A percentile compares a stretch with the other conserved stretches of the same genome.
Conservation (phyloP, 2,888 invertebrate genomes). For the Anoplius nigerrimus region DNA sequence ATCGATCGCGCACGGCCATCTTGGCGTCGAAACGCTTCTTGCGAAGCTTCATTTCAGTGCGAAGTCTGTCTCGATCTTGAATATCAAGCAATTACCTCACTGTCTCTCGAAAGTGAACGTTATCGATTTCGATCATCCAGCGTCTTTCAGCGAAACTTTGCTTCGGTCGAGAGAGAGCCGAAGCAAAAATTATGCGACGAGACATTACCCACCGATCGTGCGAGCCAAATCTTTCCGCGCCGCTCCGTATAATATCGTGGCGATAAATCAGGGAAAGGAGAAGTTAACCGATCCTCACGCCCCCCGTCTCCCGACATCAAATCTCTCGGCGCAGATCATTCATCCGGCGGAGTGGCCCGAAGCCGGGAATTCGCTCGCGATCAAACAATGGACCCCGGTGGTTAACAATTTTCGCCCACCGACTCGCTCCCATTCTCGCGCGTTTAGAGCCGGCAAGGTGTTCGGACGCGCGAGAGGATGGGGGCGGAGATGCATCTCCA, state of each 20-base stretch:
- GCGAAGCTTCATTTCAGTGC: too few species aligned
- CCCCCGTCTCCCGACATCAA: not conserved
- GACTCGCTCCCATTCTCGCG: conserved; percentile 5
- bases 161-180: too few species aligned
- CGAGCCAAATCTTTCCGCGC: conserved; percentile 4
- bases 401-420: conserved; percentile 7
- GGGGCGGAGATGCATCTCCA: conserved; percentile 1
- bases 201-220: not conserved
- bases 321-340: conserved; percentile 5
- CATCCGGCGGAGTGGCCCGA: not conserved
- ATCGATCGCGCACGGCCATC: too few species aligned
- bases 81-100: too few species aligned
- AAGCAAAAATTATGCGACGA: too few species aligned
- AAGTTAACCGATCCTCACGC: not conserved
- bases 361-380: conserved; percentile 1
- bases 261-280: not conserved
- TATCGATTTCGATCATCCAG: too few species aligned
- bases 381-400: conserved; percentile 5
- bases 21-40: too few species aligned
- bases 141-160: too few species aligned
- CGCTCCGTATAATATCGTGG: not conserved
- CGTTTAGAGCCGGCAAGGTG: conserved; percentile 8
- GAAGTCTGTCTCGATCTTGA: too few species aligned
- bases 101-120: too few species aligned
- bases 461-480: not conserved